phyloP scores from a whole-genome alignment of 2,797 vertebrate species.

The Clamator glandarius region DNA sequence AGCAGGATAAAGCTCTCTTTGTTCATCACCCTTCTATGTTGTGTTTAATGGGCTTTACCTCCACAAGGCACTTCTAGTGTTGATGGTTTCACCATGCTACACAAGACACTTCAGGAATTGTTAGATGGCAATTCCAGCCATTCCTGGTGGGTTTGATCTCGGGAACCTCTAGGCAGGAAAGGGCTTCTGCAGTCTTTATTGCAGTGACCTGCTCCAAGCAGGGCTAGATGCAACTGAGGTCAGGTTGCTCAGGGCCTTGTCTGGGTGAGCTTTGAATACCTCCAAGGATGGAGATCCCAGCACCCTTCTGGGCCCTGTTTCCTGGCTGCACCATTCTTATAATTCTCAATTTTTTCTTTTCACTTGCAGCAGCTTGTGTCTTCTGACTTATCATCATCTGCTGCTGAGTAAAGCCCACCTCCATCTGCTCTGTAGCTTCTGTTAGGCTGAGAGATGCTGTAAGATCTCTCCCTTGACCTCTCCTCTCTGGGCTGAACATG shows the following conservation, averaged over 20 bases:
- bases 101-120: neutral
- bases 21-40: neutral
- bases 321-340: neutral
- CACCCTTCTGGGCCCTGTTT: neutral
- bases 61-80: neutral
- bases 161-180: neutral
- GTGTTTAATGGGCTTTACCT: neutral
- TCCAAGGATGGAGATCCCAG: neutral
- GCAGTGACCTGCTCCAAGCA: neutral
- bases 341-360: neutral
- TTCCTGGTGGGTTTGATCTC: neutral
- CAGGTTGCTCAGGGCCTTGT: neutral
- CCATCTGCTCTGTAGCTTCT: neutral
- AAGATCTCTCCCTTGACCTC: neutral
- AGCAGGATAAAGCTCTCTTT: neutral
- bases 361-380: neutral
- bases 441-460: neutral
- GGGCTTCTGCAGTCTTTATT: neutral
- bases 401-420: neutral
- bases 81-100: neutral
- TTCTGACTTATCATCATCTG: neutral
- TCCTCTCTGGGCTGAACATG: neutral
- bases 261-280: neutral
- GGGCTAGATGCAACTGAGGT: neutral
- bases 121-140: neutral